Conservation (phyloP, 1,140 invertebrate species). For the Dendrolimus kikuchii region DNA sequence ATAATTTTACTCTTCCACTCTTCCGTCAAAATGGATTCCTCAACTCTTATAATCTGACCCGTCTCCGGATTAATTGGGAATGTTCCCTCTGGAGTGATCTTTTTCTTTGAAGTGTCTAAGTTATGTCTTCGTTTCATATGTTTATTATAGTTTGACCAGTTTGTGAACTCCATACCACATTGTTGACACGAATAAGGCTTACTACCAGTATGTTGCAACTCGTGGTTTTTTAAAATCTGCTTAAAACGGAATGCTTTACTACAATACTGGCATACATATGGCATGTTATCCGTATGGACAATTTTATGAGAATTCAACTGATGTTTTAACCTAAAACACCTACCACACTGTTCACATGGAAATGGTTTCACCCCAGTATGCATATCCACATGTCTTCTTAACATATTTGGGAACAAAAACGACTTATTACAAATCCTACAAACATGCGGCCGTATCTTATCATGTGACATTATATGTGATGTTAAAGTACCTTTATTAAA, state of each 20-base stretch:
- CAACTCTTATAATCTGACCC: slow-evolving; percentile 33
- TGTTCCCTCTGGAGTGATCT: slow-evolving; percentile 43
- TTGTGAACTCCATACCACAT: slow-evolving; percentile 80
- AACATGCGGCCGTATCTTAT: slow-evolving; percentile 37
- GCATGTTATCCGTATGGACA: slow-evolving; percentile 90
- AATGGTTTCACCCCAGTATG: slow-evolving; percentile 82
- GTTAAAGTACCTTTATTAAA: slow-evolving; percentile 42
- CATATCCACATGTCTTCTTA: slow-evolving; percentile 74
- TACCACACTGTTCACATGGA: slow-evolving; percentile 81
- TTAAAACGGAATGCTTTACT: slow-evolving; percentile 81
- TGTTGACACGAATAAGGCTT: slow-evolving; percentile 74
- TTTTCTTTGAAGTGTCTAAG: slow-evolving; percentile 54
- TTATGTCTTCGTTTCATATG: slow-evolving; percentile 81
- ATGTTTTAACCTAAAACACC: slow-evolving; percentile 76
- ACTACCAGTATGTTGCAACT: slow-evolving; percentile 77
- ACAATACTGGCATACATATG: slow-evolving; percentile 81
- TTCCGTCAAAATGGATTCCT: slow-evolving; percentile 34
- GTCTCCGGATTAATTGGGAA: slow-evolving; percentile 48
- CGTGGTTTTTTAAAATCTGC: slow-evolving; percentile 77
- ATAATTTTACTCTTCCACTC: slow-evolving; percentile 48
- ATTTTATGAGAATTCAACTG: slow-evolving; percentile 48
- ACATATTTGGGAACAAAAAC: slow-evolving; percentile 41
- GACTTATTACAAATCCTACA: slow-evolving; percentile 50
- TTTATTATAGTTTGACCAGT: slow-evolving; percentile 84
- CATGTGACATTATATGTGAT: slow-evolving; percentile 44